Evolutionary conservation across 2,888 invertebrate species (phyloP).

Genomic region (Cataglyphis albicans): DNA sequence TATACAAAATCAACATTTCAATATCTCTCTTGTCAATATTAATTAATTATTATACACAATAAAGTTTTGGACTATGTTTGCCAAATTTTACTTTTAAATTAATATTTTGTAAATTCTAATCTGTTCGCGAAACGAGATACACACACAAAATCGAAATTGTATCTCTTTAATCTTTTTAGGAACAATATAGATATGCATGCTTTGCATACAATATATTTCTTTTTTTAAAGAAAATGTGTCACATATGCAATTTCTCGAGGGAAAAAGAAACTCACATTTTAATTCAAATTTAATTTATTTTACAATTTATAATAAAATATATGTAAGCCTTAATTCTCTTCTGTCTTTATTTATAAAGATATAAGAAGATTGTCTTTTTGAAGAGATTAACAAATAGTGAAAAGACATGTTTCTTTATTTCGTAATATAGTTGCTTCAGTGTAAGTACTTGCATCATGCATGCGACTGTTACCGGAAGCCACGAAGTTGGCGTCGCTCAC

Average conservation of each 20-base stretch:
- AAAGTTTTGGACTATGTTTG: constrained; percentile 8
- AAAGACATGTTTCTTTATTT: not conserved
- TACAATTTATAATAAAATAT: not conserved
- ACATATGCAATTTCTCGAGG: not conserved
- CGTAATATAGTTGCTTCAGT: not conserved
- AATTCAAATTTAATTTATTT: not conserved
- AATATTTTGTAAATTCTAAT: constrained; percentile 22
- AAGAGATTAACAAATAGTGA: not conserved
- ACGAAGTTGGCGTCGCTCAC: constrained; percentile 37
- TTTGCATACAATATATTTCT: not conserved
- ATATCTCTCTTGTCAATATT: not conserved
- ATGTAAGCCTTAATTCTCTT: not conserved
- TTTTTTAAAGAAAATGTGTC: not conserved
- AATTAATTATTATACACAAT: constrained; percentile 30
- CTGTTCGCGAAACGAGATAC: not conserved
- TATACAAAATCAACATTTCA: constrained; percentile 15
- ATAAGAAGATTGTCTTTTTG: not conserved
- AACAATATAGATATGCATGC: not conserved
- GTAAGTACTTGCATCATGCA: constrained; percentile 38
- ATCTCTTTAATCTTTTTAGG: not conserved
- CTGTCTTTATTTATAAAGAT: not conserved
- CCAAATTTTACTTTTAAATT: constrained; percentile 23
- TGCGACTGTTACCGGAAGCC: constrained; percentile 37
- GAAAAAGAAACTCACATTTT: not conserved
- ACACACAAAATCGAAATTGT: not conserved